A percentile compares a stretch with the other conserved stretches of the same genome.
phyloP scores from a whole-genome alignment of 2,888 invertebrate genomes.

The Caprella mutica region DNA sequence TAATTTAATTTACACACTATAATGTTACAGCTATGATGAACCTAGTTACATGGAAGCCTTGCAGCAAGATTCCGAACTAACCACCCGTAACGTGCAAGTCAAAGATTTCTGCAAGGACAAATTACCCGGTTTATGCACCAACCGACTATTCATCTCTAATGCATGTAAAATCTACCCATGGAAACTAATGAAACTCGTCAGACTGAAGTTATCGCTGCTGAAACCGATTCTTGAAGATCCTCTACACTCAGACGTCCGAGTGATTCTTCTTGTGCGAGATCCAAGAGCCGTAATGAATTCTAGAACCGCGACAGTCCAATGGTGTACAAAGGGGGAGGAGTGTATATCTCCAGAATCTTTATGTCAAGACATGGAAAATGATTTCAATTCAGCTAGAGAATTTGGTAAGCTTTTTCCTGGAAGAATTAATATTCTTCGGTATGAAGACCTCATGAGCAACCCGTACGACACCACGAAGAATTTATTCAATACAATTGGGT shows the following conservation, averaged over 20 bases:
- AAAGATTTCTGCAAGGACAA: constrained; percentile 21
- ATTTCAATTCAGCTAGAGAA: constrained; percentile 32
- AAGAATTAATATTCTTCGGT: constrained; percentile 35
- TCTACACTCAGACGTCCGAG: constrained; percentile 32
- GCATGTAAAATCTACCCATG: constrained; percentile 35
- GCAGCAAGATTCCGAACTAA: constrained; percentile 14
- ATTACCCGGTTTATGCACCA: constrained; percentile 25
- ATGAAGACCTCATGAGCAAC: constrained; percentile 36
- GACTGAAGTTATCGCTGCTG: constrained; percentile 34
- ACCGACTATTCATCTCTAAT: constrained; percentile 34
- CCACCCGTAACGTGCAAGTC: constrained; percentile 31
- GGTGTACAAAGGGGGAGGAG: constrained; percentile 35
- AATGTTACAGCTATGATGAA: background rate
- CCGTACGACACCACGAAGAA: constrained; percentile 34
- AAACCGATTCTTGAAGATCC: constrained; percentile 32
- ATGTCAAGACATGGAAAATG: constrained; percentile 30
- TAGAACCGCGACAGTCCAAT: constrained; percentile 35
- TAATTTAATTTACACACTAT: too few relatives aligned
- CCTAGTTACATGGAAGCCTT: background rate
- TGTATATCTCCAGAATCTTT: constrained; percentile 28
- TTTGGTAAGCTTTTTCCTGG: constrained; percentile 34
- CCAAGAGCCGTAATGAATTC: constrained; percentile 37
- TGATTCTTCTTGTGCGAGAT: constrained; percentile 36
- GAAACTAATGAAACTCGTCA: constrained; percentile 36
- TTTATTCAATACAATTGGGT: constrained; percentile 36